Evolutionary conservation across 1,140 invertebrate species (phyloP).

Genomic region (Vollenhovia emeryi): DNA sequence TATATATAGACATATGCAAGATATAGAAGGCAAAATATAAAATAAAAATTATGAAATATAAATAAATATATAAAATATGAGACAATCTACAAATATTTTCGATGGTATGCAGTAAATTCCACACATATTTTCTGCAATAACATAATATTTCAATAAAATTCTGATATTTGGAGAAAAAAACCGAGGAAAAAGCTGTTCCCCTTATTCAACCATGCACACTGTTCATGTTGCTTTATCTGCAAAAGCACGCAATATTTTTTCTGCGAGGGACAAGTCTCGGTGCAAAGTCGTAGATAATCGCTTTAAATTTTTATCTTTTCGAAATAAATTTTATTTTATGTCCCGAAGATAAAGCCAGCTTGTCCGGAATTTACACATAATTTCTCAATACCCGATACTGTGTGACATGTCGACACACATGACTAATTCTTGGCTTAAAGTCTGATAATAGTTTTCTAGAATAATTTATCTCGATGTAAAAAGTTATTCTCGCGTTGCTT

Average conservation of each 20-base stretch:
- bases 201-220: background rate
- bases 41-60: background rate
- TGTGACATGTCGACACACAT: background rate
- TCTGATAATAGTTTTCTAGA: background rate
- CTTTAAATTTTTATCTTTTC: slow-evolving; percentile 1
- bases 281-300: background rate
- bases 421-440: background rate
- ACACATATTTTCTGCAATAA: background rate
- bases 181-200: background rate
- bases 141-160: slow-evolving; percentile 3
- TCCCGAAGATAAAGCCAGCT: slow-evolving; percentile 1
- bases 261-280: background rate
- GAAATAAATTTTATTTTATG: slow-evolving; percentile 31
- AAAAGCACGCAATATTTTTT: slow-evolving; percentile 14
- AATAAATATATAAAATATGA: background rate
- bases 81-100: background rate
- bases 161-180: background rate
- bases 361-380: background rate
- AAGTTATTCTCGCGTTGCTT: background rate
- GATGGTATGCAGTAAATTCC: background rate
- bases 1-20: background rate
- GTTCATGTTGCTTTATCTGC: background rate
- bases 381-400: background rate
- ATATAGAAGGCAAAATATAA: background rate
- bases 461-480: background rate